Base-by-base conservation (phyloP, 2,888 invertebrate genomes). In the Heliconius ethilla region DNA sequence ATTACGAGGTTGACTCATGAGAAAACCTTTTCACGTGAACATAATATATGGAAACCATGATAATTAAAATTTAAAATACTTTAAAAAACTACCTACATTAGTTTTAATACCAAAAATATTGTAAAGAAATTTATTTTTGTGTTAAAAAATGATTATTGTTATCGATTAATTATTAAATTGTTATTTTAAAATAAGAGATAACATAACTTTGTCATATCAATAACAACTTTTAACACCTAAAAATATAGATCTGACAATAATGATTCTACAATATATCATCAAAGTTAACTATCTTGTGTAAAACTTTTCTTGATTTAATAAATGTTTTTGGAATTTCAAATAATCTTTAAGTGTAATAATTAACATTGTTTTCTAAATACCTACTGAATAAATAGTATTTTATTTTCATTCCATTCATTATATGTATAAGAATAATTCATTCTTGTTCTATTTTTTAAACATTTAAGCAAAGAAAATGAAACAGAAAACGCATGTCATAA, bases 1-100 rank as follows among this genome's bases (percentile, higher is more conserved):
- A 97, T 98, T 69, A 95, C 95, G 62, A 92, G 96, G 81, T 96
- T 97, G 85, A 96, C 96, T 29, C 92, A 92, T 85, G 94, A 95
- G 79, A 95, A 95, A 83, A 89, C 92, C 11, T 95, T 92, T 76
- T 75, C 76, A 51, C 72, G 74, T 55, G 75, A 51, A 63, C 63
- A 66, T 40, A 69, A 63, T 63, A 27, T 29, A 63, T 27, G 63
- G 63, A 63, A 63, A 63, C 15, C 15, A 63, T 63, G 62, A 59
- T 59, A 59, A 10, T 59, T 55, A 55, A 7, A 10, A n/a, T n/a
- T 55, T 10, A 6, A 51, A 22, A 22, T 51, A 18, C 6, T 22
- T 51, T 51, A 11, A 5, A 6, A 63, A 65, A 65, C 65, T 65
- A 65, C 65, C 65, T 51, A 51, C 59, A 75, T 25, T 45, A 55